These are phyloP conservation scores for Fulmarus glacialis DNA, from an alignment of 2,113 vertebrate genomes.

Conservation along the genomic window DNA sequence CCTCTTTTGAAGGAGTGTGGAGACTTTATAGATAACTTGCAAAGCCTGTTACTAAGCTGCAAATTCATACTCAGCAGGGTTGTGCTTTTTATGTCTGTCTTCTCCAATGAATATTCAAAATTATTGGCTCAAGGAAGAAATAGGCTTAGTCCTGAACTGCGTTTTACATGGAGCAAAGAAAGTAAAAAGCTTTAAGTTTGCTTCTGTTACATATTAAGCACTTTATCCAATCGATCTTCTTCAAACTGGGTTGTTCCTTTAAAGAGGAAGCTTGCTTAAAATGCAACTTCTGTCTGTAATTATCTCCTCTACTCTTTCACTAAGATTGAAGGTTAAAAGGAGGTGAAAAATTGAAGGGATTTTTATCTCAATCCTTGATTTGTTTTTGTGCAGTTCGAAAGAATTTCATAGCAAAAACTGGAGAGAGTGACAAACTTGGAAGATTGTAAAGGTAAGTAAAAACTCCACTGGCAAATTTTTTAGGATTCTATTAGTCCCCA, in stretches of 20 bases:
- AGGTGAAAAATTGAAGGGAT: not conserved
- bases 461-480: not conserved
- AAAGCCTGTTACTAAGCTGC: not conserved
- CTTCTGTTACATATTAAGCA: not conserved
- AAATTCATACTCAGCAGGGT: not conserved
- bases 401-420: not conserved
- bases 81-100: not conserved
- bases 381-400: not conserved
- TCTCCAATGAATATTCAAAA: not conserved
- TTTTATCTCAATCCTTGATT: not conserved
- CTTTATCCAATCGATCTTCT: not conserved
- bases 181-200: not conserved
- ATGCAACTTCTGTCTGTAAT: not conserved
- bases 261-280: not conserved
- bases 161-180: not conserved
- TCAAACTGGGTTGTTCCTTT: not conserved
- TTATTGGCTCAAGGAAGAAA: not conserved
- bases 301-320: not conserved
- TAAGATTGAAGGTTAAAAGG: not conserved
- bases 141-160: not conserved
- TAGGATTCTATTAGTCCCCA: not conserved
- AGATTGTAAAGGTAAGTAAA: not conserved
- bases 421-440: not conserved
- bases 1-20: not conserved
- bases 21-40: not conserved